Percentiles rank a stretch among this genome's conserved stretches.
Conservation (phyloP, 2,113 vertebrate species). For the Crocuta crocuta region DNA sequence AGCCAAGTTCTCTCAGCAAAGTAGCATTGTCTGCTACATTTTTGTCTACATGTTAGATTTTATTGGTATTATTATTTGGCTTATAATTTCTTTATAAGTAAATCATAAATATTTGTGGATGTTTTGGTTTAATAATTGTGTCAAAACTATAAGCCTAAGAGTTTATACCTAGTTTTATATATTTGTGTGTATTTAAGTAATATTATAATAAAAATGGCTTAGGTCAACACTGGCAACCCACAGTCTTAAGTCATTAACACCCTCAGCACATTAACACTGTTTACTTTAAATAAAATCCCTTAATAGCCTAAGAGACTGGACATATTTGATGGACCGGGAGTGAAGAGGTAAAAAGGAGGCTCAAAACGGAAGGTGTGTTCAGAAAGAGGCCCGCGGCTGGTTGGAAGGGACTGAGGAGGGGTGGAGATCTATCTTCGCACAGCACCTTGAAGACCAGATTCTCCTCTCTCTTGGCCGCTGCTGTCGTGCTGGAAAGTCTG, state of each 20-base stretch:
- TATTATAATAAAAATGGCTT: conserved; percentile 71
- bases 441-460: neutral
- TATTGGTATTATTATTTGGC: neutral
- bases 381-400: neutral
- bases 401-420: accelerated
- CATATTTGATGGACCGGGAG: conserved; percentile 59
- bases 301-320: conserved; percentile 60
- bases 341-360: conserved; percentile 33
- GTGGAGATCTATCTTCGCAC: neutral
- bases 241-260: conserved; percentile 76
- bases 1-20: neutral
- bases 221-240: conserved; percentile 60
- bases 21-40: neutral
- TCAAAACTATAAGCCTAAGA: conserved; percentile 17
- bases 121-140: conserved; percentile 28
- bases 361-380: neutral
- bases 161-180: conserved; percentile 65
- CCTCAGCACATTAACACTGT: conserved; percentile 72
- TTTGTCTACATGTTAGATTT: conserved; percentile 23
- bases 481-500: neutral
- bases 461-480: neutral
- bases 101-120: neutral
- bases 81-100: conserved; percentile 26
- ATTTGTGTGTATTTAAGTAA: conserved; percentile 61
- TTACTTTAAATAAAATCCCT: conserved; percentile 77